These are phyloP conservation scores for Leptonema lineaticorne DNA, from an alignment of 1,140 invertebrate species.

Conservation along the genomic window DNA sequence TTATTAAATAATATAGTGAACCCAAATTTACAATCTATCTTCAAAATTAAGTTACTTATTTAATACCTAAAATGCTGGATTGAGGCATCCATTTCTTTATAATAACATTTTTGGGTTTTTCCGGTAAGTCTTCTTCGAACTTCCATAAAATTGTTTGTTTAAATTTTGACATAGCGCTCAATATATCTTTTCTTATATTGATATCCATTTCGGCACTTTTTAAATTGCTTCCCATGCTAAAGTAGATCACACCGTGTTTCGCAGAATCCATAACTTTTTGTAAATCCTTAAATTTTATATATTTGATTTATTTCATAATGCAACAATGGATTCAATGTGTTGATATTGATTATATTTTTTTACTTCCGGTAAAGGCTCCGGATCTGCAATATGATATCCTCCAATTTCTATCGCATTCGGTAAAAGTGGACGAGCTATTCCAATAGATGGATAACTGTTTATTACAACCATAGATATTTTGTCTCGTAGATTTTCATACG, in stretches of 20 bases:
- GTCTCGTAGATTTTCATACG: conserved; percentile 25
- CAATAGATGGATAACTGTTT: conserved; percentile 37
- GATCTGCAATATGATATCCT: conserved; percentile 36
- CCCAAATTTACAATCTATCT: background rate
- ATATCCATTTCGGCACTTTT: conserved; percentile 54
- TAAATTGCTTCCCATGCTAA: conserved; percentile 64
- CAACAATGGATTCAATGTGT: background rate
- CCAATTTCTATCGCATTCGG: conserved; percentile 40
- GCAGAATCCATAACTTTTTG: conserved; percentile 58
- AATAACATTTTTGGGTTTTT: conserved; percentile 62
- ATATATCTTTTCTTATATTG: conserved; percentile 50
- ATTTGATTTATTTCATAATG: conserved; percentile 2
- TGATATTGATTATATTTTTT: background rate
- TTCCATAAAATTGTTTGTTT: conserved; percentile 69
- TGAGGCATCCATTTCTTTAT: conserved; percentile 70
- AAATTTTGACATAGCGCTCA: conserved; percentile 57
- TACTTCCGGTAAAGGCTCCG: conserved; percentile 34
- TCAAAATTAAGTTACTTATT: background rate
- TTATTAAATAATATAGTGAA: background rate
- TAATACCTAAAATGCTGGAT: conserved; percentile 62
- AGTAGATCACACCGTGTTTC: conserved; percentile 62
- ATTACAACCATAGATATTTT: conserved; percentile 19
- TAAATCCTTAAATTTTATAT: conserved; percentile 50
- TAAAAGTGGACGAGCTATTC: conserved; percentile 28
- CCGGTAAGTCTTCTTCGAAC: conserved; percentile 59